Percentiles rank a stretch among this genome's conserved stretches.
phyloP scores from a whole-genome alignment of 2,888 invertebrate genomes.

The Drosophila eohydei region DNA sequence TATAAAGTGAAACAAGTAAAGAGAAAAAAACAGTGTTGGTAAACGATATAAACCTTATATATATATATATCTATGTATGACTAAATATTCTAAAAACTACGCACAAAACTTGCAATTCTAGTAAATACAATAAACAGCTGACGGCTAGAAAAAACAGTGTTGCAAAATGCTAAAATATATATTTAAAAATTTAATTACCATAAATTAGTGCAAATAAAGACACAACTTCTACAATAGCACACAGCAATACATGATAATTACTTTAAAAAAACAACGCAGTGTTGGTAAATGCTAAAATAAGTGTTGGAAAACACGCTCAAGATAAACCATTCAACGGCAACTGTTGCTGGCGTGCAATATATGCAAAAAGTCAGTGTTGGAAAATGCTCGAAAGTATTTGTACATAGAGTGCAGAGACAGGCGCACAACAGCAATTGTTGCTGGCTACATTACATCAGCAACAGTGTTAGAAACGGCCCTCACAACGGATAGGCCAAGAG shows the following conservation, averaged over 20 bases:
- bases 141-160: slow-evolving; percentile 1
- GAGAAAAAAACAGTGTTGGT: slow-evolving; percentile 10
- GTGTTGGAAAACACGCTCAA: neutral
- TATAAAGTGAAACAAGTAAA: neutral
- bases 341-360: neutral
- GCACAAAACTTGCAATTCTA: neutral
- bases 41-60: neutral
- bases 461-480: slow-evolving; percentile 60
- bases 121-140: neutral
- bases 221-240: neutral
- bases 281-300: slow-evolving; percentile 2
- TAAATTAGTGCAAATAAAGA: neutral
- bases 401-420: neutral
- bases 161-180: neutral
- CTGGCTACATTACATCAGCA: slow-evolving; percentile 11
- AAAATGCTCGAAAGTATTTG: neutral
- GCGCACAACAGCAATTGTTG: slow-evolving; percentile 31
- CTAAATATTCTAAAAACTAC: neutral
- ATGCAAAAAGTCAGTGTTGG: neutral
- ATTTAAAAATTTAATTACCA: neutral
- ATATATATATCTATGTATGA: neutral
- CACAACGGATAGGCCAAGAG: slow-evolving; percentile 82
- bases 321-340: neutral
- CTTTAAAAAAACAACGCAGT: neutral
- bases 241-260: neutral